A percentile compares a stretch with the other conserved stretches of the same genome.
Evolutionary conservation across 2,797 vertebrate species (phyloP).

Genomic region (Mus caroli): DNA sequence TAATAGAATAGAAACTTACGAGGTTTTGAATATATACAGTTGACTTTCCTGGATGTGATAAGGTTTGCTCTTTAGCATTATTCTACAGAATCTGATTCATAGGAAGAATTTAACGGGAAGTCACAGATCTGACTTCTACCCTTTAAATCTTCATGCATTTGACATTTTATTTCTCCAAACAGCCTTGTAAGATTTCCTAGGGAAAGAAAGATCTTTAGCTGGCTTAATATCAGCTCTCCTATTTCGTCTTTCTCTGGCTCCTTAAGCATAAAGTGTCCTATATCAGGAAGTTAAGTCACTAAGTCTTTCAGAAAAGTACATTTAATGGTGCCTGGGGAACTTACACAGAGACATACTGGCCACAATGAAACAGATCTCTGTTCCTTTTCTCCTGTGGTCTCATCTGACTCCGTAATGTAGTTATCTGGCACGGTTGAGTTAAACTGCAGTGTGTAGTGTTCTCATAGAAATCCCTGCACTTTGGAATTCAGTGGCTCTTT

Average conservation of each 20-base stretch:
- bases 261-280: conserved; percentile 40
- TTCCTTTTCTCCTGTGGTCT: neutral
- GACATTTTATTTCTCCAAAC: conserved; percentile 8
- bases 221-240: conserved; percentile 36
- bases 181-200: conserved; percentile 50
- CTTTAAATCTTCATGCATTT: conserved; percentile 75
- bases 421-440: conserved; percentile 33
- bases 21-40: conserved; percentile 66
- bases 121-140: conserved; percentile 44
- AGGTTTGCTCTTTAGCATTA: conserved; percentile 73
- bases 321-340: neutral
- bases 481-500: conserved; percentile 69
- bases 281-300: conserved; percentile 39
- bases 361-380: neutral
- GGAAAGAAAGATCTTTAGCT: conserved; percentile 63
- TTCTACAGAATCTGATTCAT: conserved; percentile 74
- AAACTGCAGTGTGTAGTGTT: conserved; percentile 67
- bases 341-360: neutral
- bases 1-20: conserved; percentile 71
- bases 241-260: conserved; percentile 36
- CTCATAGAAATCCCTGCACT: conserved; percentile 61
- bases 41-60: conserved; percentile 76
- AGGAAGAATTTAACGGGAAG: conserved; percentile 75
- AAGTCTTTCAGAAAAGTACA: conserved; percentile 35
- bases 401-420: conserved; percentile 43